phyloP scores from a whole-genome alignment of 2,888 invertebrate species.

The Tenthredo amoena region DNA sequence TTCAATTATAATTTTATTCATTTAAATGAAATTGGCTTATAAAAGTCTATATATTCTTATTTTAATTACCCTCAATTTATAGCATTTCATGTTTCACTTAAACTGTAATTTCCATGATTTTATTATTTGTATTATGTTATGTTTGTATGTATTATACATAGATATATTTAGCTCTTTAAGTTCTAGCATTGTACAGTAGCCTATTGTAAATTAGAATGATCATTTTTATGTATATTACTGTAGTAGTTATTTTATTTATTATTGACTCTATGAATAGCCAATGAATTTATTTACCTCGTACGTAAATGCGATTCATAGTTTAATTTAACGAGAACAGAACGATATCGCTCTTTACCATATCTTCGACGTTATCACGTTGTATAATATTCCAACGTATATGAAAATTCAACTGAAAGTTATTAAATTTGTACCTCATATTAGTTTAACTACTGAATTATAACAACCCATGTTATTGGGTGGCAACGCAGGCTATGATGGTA shows the following conservation, averaged over 20 bases:
- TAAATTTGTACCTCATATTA: slow-evolving; percentile 9
- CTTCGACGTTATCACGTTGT: not conserved
- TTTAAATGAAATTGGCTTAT: not conserved
- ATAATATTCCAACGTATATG: not conserved
- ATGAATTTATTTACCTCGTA: not conserved
- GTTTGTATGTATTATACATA: not conserved
- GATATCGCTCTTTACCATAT: not conserved
- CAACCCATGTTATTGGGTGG: slow-evolving; percentile 28
- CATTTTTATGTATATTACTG: slow-evolving; percentile 22
- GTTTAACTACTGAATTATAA: slow-evolving; percentile 38
- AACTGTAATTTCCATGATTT: not conserved
- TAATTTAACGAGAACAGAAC: not conserved
- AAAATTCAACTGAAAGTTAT: slow-evolving; percentile 19
- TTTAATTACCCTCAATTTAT: slow-evolving; percentile 1
- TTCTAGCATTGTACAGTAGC: not conserved
- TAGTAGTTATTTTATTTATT: not conserved
- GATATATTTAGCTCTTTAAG: slow-evolving; percentile 2
- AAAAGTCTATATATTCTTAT: not conserved
- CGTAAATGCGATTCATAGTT: not conserved
- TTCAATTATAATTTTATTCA: not conserved
- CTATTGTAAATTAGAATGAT: not conserved
- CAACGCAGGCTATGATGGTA: slow-evolving; percentile 25
- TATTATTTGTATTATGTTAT: slow-evolving; percentile 6
- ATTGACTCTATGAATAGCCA: not conserved
- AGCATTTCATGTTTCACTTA: not conserved